Evolutionary conservation across 1,140 invertebrate species (phyloP).

Genomic region (Chrysopa pallens): DNA sequence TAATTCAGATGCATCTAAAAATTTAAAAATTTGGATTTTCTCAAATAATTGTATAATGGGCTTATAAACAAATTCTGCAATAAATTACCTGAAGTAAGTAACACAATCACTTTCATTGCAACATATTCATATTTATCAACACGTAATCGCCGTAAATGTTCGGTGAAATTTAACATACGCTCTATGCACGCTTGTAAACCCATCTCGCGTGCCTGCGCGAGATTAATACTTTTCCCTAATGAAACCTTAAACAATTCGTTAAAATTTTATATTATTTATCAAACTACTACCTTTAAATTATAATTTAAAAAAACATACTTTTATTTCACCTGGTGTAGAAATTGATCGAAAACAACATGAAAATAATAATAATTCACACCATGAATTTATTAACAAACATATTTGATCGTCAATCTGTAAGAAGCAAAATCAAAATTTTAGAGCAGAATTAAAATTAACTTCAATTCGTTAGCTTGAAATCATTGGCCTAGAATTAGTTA

Average conservation of each 20-base stretch:
- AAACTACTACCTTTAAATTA: not conserved
- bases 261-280: not conserved
- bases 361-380: constrained; percentile 87
- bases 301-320: constrained; percentile 26
- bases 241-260: constrained; percentile 9
- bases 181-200: constrained; percentile 63
- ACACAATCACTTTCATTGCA: constrained; percentile 86
- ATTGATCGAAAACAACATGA: constrained; percentile 84
- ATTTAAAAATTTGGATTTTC: too few relatives aligned
- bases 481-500: too few relatives aligned
- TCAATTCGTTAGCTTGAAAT: too few relatives aligned
- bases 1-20: constrained; percentile 69
- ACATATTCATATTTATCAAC: constrained; percentile 96
- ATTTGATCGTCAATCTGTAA: constrained; percentile 89
- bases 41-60: too few relatives aligned
- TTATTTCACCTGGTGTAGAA: constrained; percentile 68
- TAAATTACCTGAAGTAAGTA: constrained; percentile 72
- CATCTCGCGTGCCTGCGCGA: constrained; percentile 28
- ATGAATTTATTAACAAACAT: constrained; percentile 88
- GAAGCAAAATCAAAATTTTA: too few relatives aligned
- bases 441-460: too few relatives aligned
- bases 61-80: not conserved
- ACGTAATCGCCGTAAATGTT: constrained; percentile 70
- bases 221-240: constrained; percentile 22
- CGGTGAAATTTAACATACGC: constrained; percentile 85